These are phyloP conservation scores for silkworm (Bombyx mori) DNA, from an alignment of 1,140 invertebrate species.

Conservation along the genomic window DNA sequence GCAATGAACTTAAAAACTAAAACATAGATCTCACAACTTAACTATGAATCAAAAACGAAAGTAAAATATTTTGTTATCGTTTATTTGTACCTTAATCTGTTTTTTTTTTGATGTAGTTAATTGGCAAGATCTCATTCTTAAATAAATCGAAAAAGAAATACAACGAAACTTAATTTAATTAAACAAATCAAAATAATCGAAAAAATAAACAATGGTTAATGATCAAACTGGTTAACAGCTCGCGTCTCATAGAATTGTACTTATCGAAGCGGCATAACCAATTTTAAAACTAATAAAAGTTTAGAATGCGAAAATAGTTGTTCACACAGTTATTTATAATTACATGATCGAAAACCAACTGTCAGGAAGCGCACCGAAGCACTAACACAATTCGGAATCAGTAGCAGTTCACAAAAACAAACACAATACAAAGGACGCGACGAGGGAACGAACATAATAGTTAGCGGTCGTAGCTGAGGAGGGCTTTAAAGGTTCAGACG, in stretches of 20 bases:
- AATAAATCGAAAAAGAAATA: neutral
- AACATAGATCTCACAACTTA: neutral
- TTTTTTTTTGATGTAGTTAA: constrained; percentile 3
- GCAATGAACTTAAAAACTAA: constrained; percentile 6
- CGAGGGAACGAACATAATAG: constrained; percentile 29
- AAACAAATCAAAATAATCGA: constrained; percentile 4
- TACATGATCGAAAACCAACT: too few relatives aligned
- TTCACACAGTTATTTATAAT: constrained; percentile 3
- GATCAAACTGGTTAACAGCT: constrained; percentile 18
- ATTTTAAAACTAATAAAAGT: constrained; percentile 12
- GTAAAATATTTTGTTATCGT: constrained; percentile 1
- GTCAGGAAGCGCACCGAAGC: constrained; percentile 11
- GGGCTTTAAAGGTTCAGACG: constrained; percentile 38
- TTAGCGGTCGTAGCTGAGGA: constrained; percentile 33
- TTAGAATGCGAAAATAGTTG: constrained; percentile 11
- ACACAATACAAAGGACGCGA: constrained; percentile 33
- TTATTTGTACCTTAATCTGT: constrained; percentile 6
- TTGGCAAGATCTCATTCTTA: constrained; percentile 7
- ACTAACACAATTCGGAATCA: constrained; percentile 9
- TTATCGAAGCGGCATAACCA: constrained; percentile 15
- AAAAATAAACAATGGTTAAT: constrained; percentile 12
- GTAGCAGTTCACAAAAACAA: constrained; percentile 33
- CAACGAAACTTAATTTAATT: neutral
- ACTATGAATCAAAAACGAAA: neutral
- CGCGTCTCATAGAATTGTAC: constrained; percentile 23